A percentile compares a stretch with the other conserved stretches of the same genome.
Evolutionary conservation across 2,797 vertebrate species (phyloP).

Genomic region (Sternarchorhynchus goeldii): DNA sequence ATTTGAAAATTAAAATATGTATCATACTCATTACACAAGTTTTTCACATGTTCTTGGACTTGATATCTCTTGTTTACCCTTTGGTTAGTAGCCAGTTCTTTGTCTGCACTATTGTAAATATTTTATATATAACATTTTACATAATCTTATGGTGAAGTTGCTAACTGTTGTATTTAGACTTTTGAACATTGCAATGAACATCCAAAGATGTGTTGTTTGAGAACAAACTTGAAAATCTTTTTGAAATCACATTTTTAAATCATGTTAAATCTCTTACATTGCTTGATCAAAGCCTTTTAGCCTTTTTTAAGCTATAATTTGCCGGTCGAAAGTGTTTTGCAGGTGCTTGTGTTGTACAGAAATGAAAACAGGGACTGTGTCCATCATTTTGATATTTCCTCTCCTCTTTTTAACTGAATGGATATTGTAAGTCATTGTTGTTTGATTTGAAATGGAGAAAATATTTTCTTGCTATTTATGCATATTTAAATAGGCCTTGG

Average conservation of each 20-base stretch:
- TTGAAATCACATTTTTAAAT: slow-evolving; percentile 63
- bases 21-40: too few relatives aligned
- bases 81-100: slow-evolving; percentile 67
- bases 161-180: slow-evolving; percentile 63
- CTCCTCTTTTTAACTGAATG: slow-evolving; percentile 66
- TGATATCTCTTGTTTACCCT: slow-evolving; percentile 48
- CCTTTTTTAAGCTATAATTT: slow-evolving; percentile 65
- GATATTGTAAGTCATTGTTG: slow-evolving; percentile 64
- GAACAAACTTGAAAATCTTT: slow-evolving; percentile 76
- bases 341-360: slow-evolving; percentile 71
- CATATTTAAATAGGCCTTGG: slow-evolving; percentile 84
- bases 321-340: slow-evolving; percentile 68
- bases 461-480: slow-evolving; percentile 85
- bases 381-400: slow-evolving; percentile 62
- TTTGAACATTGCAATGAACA: slow-evolving; percentile 66
- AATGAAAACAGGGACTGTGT: slow-evolving; percentile 61
- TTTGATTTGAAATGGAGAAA: slow-evolving; percentile 75
- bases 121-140: slow-evolving; percentile 61
- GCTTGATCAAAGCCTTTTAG: slow-evolving; percentile 57
- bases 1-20: not conserved
- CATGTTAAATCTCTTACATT: slow-evolving; percentile 62
- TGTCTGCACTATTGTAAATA: slow-evolving; percentile 80
- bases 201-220: slow-evolving; percentile 80
- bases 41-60: not conserved
- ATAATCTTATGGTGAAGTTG: slow-evolving; percentile 66